Conservation (phyloP, 1,140 invertebrate species). For the Leptinotarsa lineolata region DNA sequence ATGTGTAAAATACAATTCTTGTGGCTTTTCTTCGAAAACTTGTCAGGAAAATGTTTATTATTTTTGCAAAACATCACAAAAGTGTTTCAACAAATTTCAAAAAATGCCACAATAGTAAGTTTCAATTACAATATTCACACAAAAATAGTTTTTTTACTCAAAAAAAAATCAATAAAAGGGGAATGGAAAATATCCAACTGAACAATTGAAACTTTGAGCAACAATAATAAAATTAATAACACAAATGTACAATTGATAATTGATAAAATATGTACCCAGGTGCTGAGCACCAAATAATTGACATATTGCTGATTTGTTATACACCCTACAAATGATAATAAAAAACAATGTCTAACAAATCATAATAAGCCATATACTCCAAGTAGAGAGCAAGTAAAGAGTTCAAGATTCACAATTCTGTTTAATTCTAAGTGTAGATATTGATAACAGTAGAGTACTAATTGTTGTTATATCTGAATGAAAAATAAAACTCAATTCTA, state of each 20-base stretch:
- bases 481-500: too few relatives aligned
- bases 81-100: slow-evolving; percentile 21
- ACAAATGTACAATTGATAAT: slow-evolving; percentile 26
- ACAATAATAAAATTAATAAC: slow-evolving; percentile 28
- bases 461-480: too few relatives aligned
- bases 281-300: slow-evolving; percentile 47
- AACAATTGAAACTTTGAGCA: slow-evolving; percentile 29
- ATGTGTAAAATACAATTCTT: slow-evolving; percentile 10
- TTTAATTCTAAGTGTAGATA: neutral
- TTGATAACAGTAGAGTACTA: too few relatives aligned
- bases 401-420: neutral
- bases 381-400: neutral
- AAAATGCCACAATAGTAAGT: slow-evolving; percentile 1
- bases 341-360: slow-evolving; percentile 34
- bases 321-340: slow-evolving; percentile 22
- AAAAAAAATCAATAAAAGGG: slow-evolving; percentile 22
- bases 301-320: slow-evolving; percentile 46
- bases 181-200: neutral
- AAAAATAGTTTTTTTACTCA: slow-evolving; percentile 14
- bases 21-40: neutral
- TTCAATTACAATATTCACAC: slow-evolving; percentile 19
- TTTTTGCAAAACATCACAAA: slow-evolving; percentile 28
- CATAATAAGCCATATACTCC: slow-evolving; percentile 15
- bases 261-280: slow-evolving; percentile 21
- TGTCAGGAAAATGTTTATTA: neutral